Evolutionary conservation across 2,888 invertebrate species (phyloP), one percentile per base, ranked within the genome.

Genomic region (Mesorhabditis spiculigera): DNA sequence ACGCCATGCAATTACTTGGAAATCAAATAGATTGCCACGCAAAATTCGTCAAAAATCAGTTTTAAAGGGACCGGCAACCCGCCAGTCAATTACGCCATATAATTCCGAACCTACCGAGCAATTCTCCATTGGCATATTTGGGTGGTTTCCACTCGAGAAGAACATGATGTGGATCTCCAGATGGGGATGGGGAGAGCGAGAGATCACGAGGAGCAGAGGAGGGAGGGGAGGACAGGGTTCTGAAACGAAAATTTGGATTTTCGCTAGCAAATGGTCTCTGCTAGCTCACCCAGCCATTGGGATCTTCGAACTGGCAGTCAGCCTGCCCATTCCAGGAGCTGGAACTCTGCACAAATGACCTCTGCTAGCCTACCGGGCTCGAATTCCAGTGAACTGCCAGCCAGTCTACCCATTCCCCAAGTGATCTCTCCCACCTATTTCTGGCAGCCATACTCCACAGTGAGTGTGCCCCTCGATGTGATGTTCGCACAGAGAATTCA

Each of bases 361-460:
- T 28, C 28, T 28, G 28, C 28, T 28, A 28, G 28, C 28, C 28
- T 28, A n/a, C n/a, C n/a, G n/a, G n/a, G n/a, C n/a, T n/a, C n/a
- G n/a, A n/a, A n/a, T n/a, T n/a, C n/a, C n/a, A n/a, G n/a, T n/a
- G n/a, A n/a, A n/a, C n/a, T n/a, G n/a, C n/a, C n/a, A n/a, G n/a
- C n/a, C n/a, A n/a, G n/a, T n/a, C n/a, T n/a, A n/a, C n/a, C n/a
- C n/a, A n/a, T n/a, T n/a, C n/a, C 28, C 28, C 28, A 28, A 61
- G 5, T 5, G 13, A n/a, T 5, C n/a, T 43, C 4, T 42, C 64
- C 4, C n/a, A 69, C 69, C 69, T 66, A 67, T 78, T 77, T 10
- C 75, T 67, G 4, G 75, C 95, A 3, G 94, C 91, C 93, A 98
- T 93, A 78, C 95, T 95, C 95, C 95, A 97, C 5, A 92, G 91